Conservation (phyloP, 2,113 vertebrate species). For the Tychaedon coryphoeus region DNA sequence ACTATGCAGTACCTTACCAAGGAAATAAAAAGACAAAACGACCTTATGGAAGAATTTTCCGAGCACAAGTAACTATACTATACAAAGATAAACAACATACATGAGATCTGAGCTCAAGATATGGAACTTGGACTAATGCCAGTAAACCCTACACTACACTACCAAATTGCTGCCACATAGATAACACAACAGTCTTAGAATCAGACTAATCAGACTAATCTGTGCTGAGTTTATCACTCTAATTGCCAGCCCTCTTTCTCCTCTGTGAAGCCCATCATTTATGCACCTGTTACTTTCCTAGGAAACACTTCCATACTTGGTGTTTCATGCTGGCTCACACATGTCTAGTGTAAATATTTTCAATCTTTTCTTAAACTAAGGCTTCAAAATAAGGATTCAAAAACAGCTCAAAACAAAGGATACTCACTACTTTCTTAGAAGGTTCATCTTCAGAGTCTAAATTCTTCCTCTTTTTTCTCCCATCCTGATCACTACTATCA, state of each 20-base stretch:
- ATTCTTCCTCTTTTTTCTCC: slow-evolving; percentile 6
- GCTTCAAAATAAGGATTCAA: neutral
- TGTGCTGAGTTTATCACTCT: neutral
- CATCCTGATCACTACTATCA: neutral
- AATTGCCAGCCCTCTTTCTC: neutral
- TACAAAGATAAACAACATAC: neutral
- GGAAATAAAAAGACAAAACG: neutral
- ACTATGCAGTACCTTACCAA: neutral
- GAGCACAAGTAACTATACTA: neutral
- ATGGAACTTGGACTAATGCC: neutral
- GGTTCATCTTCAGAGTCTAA: slow-evolving; percentile 30
- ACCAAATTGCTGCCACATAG: neutral
- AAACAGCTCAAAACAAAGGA: neutral
- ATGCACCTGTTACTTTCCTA: neutral
- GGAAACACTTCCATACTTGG: neutral
- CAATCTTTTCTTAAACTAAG: neutral
- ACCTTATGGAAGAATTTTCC: neutral
- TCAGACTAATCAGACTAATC: neutral
- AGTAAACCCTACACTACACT: neutral
- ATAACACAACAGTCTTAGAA: neutral
- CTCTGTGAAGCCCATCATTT: neutral
- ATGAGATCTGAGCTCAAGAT: neutral
- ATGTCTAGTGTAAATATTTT: neutral
- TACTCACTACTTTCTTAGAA: slow-evolving; percentile 63
- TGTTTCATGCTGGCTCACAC: neutral